Evolutionary conservation across 2,888 invertebrate genomes (phyloP).

Genomic region (Spicauda simplicius): DNA sequence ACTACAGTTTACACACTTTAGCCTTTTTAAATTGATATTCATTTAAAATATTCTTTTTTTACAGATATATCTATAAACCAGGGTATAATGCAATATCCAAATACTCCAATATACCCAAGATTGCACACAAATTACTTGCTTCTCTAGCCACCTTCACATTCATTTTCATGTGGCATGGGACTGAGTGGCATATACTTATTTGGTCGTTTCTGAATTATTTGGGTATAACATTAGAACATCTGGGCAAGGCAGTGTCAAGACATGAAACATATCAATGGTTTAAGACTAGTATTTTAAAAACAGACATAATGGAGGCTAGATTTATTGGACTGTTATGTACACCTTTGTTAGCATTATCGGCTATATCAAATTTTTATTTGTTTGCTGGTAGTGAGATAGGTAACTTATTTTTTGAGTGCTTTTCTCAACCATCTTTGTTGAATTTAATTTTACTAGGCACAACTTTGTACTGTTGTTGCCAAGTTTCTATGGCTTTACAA

Average conservation of each 20-base stretch:
- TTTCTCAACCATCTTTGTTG: slow-evolving; percentile 69
- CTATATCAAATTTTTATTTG: slow-evolving; percentile 94
- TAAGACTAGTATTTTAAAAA: slow-evolving; percentile 64
- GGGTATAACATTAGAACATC: slow-evolving; percentile 90
- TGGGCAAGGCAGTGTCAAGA: slow-evolving; percentile 79
- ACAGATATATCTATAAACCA: slow-evolving; percentile 93
- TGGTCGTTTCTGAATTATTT: slow-evolving; percentile 96
- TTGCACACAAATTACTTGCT: slow-evolving; percentile 86
- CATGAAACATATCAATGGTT: slow-evolving; percentile 74
- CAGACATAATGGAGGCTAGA: slow-evolving; percentile 81
- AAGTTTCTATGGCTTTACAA: slow-evolving; percentile 74
- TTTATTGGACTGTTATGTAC: slow-evolving; percentile 88
- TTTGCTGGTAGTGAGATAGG: slow-evolving; percentile 91
- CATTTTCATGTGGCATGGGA: slow-evolving; percentile 96
- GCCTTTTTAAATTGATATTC: background rate
- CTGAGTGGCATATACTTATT: slow-evolving; percentile 89
- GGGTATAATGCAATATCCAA: slow-evolving; percentile 64
- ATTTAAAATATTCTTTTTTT: slow-evolving; percentile 53
- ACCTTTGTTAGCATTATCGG: slow-evolving; percentile 91
- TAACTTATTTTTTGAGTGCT: slow-evolving; percentile 86
- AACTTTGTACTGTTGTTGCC: slow-evolving; percentile 74
- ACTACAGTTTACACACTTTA: too few relatives aligned
- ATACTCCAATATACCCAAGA: slow-evolving; percentile 60
- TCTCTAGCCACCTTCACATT: slow-evolving; percentile 92
- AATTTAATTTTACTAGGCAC: slow-evolving; percentile 61